Percentiles rank a stretch among this genome's conserved stretches.
phyloP scores from a whole-genome alignment of 2,888 invertebrate species.

The Tiliacea citrago region DNA sequence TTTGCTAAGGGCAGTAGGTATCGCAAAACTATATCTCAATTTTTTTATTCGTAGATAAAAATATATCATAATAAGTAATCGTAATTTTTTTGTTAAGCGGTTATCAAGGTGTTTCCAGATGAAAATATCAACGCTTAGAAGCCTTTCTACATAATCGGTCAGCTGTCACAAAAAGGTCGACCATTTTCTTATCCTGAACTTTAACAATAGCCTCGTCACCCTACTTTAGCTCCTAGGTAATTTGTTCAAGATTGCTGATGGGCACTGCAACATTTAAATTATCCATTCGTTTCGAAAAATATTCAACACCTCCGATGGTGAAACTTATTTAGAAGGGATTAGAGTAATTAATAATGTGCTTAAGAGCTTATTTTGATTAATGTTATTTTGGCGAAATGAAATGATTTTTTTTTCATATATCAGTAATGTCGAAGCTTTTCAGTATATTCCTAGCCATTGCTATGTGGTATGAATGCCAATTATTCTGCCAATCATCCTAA shows the following conservation, averaged over 20 bases:
- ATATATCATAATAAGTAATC: not conserved
- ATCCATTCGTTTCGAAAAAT: constrained; percentile 46
- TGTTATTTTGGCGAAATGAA: not conserved
- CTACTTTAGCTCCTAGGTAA: constrained; percentile 51
- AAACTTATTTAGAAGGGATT: constrained; percentile 28
- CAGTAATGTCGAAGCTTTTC: no score
- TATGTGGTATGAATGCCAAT: not conserved
- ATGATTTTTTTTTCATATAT: not conserved
- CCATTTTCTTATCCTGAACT: constrained; percentile 7
- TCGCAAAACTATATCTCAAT: not conserved
- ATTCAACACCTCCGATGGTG: constrained; percentile 33
- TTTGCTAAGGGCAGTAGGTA: not conserved
- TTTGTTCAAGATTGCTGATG: constrained; percentile 59
- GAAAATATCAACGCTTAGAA: constrained; percentile 29
- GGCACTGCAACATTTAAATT: constrained; percentile 60
- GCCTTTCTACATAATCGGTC: constrained; percentile 15
- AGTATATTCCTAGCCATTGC: not conserved
- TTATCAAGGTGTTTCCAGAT: constrained; percentile 14
- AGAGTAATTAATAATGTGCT: constrained; percentile 31
- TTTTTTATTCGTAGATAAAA: not conserved
- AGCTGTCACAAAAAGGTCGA: constrained; percentile 7
- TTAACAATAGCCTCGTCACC: constrained; percentile 40
- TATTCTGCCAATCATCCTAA: not conserved
- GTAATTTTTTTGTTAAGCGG: not conserved
- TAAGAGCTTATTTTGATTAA: constrained; percentile 28